Conservation (phyloP, 2,888 invertebrate genomes). For the Acleris literana region DNA sequence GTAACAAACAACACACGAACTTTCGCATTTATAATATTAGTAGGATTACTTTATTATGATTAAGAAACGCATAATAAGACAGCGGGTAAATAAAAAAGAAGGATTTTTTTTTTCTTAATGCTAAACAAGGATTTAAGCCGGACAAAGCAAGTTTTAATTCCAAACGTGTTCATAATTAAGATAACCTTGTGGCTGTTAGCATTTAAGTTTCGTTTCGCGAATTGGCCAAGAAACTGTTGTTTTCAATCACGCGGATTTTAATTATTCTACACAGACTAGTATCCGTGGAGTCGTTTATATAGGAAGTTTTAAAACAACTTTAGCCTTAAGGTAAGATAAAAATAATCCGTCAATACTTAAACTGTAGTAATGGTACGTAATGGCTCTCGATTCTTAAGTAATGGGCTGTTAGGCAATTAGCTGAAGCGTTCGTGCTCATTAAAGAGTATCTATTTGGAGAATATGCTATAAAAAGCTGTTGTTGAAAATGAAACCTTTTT, state of each 20-base stretch:
- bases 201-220: conserved; percentile 30
- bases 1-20: no score
- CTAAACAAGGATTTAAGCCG: neutral
- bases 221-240: conserved; percentile 30
- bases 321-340: conserved; percentile 24
- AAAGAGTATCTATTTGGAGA: conserved; percentile 18
- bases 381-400: conserved; percentile 26
- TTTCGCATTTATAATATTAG: no score
- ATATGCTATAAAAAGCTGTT: conserved; percentile 18
- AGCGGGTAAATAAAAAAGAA: no score
- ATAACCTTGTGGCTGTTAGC: conserved; percentile 31
- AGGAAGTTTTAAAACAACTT: conserved; percentile 3
- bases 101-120: no score
- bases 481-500: neutral
- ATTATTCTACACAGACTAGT: conserved; percentile 2
- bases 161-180: conserved; percentile 31
- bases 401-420: conserved; percentile 28
- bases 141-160: conserved; percentile 16
- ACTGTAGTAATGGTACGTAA: conserved; percentile 26
- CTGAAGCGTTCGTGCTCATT: conserved; percentile 20
- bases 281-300: neutral
- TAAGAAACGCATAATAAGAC: no score
- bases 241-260: conserved; percentile 29
- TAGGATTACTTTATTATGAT: no score
- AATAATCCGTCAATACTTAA: conserved; percentile 29